Evolutionary conservation across 2,888 invertebrate genomes (phyloP), one percentile per base, ranked within the genome.

Genomic region (Caenorhabditis doughertyi): DNA sequence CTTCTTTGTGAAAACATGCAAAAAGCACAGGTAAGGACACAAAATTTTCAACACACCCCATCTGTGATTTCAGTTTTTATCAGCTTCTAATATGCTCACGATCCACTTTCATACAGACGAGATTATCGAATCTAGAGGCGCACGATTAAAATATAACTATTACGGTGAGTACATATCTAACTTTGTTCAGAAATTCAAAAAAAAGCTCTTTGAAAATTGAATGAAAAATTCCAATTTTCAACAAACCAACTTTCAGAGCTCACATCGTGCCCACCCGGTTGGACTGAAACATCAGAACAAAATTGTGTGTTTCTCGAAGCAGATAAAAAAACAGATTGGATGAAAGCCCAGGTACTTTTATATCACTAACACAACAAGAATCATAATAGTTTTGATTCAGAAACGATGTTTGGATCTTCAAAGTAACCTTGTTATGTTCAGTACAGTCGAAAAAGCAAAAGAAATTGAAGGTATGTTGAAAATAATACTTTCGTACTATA

Each of bases 31-130:
- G 79, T 79, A 51, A 53, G 27, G 0, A 29, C 2, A 16, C 7
- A 65, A 27, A 29, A 32, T 55, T 60, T 18, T 23, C 32, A 7
- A 32, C 9, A 32, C 16, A 8, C 16, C 39, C 3, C 9, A 39
- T 39, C 4, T 9, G 4, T 39, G 3, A 39, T 25, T 81, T 39
- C 58, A 85, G 82, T 44, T 65, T 7, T 65, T 83, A 2, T 74
- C 83, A 3, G 55, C 27, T 0, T 51, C 55, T 13, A 83, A 79
- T 32, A 65, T 35, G 3, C 13, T 79, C 9, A 53, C 70, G 4
- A 32, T 83, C 7, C 39, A 39, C 47, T 76, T 85, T n/a, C 60
- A 60, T 23, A 68, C 81, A 0, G 85, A 85, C 58, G 74, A 77
- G 2, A 21, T 79, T 3, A 27, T 74, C 23, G 71, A 83, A 29